Conservation (phyloP, 2,888 invertebrate species). For the Andricus curvator region DNA sequence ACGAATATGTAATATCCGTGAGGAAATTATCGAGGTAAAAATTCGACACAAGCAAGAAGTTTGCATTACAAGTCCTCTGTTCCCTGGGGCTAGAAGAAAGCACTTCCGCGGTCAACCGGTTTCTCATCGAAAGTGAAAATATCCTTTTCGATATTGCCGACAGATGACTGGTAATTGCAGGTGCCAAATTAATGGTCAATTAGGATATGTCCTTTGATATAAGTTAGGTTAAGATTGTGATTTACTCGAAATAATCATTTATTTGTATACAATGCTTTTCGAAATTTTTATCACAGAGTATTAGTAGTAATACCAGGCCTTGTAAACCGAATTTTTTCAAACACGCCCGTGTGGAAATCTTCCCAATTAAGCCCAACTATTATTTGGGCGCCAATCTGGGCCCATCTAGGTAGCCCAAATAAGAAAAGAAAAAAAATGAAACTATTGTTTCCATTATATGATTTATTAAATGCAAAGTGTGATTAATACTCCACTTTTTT, state of each 20-base stretch:
- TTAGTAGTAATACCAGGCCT: no score
- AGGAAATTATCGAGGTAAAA: conserved; percentile 29
- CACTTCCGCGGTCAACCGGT: conserved; percentile 36
- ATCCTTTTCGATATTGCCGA: conserved; percentile 11
- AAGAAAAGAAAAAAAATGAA: no score
- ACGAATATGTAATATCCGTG: conserved; percentile 6
- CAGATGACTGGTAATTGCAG: background rate
- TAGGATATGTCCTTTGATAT: background rate
- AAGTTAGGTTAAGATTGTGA: background rate
- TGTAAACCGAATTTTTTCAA: background rate
- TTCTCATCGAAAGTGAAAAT: conserved; percentile 39
- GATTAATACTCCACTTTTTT: no score
- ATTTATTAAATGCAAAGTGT: no score
- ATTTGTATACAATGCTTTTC: no score
- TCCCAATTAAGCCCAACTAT: no score
- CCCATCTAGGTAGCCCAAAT: no score
- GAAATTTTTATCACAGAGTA: no score
- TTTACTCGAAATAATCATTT: background rate
- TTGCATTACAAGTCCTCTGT: conserved; percentile 7
- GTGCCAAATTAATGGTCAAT: background rate
- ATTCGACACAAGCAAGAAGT: conserved; percentile 24
- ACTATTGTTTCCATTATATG: no score
- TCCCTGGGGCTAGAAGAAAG: conserved; percentile 41
- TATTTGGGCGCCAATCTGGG: no score
- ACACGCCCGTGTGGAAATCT: no score